These are phyloP conservation scores for Galbula dea DNA, from an alignment of 2,113 vertebrate species.

Conservation along the genomic window DNA sequence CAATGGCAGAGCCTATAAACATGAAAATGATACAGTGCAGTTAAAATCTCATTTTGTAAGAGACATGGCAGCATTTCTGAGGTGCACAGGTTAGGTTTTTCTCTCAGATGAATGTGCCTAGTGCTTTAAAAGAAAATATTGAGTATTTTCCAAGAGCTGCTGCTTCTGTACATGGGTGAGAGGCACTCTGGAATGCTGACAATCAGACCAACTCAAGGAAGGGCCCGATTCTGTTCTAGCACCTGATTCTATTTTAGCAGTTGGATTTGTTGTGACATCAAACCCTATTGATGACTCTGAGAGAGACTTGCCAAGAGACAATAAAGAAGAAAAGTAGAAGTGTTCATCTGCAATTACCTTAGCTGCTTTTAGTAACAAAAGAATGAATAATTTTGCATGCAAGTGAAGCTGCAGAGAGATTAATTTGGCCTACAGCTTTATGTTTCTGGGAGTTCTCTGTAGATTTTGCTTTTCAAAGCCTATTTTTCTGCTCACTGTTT, in stretches of 20 bases:
- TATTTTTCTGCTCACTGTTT: neutral
- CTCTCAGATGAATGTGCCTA: neutral
- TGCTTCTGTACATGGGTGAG: neutral
- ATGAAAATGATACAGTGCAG: neutral
- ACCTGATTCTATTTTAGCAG: neutral
- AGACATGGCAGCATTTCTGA: neutral
- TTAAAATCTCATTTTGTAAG: neutral
- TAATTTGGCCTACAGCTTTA: constrained; percentile 26
- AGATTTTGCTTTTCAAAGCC: constrained; percentile 6
- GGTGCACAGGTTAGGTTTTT: neutral
- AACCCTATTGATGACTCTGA: neutral
- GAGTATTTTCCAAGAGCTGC: neutral
- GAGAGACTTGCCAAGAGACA: constrained; percentile 11
- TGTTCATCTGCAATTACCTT: constrained; percentile 48
- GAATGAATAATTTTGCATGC: constrained; percentile 36
- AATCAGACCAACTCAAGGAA: neutral
- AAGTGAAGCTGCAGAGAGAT: neutral
- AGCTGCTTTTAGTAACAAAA: constrained; percentile 34
- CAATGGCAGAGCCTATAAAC: neutral
- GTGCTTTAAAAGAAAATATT: neutral
- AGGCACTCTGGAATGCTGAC: neutral
- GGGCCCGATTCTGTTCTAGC: neutral
- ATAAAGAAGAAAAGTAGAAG: constrained; percentile 22
- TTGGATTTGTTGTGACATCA: constrained; percentile 29
- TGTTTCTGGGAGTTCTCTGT: neutral